phyloP scores from a whole-genome alignment of 2,113 vertebrate genomes.

The Sylvicapra grimmia region DNA sequence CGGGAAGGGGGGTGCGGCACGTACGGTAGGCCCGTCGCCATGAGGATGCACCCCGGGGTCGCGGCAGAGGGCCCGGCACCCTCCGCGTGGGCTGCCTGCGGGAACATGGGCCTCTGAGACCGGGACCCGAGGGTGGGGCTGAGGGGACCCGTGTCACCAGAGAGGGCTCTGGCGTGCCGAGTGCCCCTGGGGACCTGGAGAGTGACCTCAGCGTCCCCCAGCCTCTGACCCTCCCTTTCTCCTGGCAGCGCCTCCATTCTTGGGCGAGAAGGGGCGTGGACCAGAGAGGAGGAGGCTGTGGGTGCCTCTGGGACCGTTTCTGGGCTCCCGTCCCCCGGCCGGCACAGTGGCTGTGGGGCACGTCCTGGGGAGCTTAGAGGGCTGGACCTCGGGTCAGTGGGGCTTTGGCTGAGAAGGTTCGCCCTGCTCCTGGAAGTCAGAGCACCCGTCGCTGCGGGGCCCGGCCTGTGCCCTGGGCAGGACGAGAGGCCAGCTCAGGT shows the following conservation, averaged over 20 bases:
- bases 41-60: neutral
- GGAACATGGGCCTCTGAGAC: neutral
- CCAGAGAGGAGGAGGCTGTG: too few species aligned
- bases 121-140: neutral
- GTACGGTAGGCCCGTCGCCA: fast-evolving
- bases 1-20: fast-evolving
- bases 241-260: neutral
- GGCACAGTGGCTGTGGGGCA: neutral
- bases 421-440: neutral
- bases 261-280: neutral
- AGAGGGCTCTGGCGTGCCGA: neutral
- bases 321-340: neutral
- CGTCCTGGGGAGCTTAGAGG: neutral
- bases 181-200: neutral
- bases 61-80: fast-evolving
- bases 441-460: neutral
- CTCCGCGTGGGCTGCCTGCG: fast-evolving
- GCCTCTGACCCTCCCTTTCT: neutral
- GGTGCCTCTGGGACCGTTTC: neutral
- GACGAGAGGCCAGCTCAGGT: neutral
- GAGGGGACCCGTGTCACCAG: neutral
- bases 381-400: neutral
- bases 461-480: neutral
- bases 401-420: neutral
- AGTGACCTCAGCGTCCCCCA: neutral